These are phyloP conservation scores for Drosophila anomalata DNA, from an alignment of 2,888 invertebrate species.

Conservation along the genomic window DNA sequence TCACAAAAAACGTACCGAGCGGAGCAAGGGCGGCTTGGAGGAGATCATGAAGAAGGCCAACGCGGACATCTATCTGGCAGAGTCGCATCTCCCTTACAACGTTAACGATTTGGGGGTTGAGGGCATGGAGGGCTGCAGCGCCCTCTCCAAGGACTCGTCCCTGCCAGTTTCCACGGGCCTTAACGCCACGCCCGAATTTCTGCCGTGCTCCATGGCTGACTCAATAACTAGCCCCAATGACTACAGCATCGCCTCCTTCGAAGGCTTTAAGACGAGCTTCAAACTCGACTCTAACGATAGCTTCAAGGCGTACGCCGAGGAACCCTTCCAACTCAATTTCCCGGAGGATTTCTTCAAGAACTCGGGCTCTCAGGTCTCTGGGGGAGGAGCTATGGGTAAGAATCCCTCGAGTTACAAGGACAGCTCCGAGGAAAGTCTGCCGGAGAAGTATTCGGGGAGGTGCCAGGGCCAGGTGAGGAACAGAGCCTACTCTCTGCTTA, in stretches of 20 bases:
- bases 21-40: background rate
- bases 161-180: too few relatives aligned
- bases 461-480: background rate
- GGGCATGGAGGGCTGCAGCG: too few relatives aligned
- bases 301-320: background rate
- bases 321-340: too few relatives aligned
- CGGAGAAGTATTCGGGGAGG: background rate
- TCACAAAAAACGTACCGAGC: background rate
- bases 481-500: background rate
- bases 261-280: background rate
- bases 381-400: too few relatives aligned
- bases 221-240: background rate
- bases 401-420: background rate
- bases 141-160: too few relatives aligned
- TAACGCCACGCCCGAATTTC: too few relatives aligned
- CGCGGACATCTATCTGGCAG: background rate
- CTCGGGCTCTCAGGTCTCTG: too few relatives aligned
- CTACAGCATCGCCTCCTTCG: background rate
- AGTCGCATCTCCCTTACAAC: background rate
- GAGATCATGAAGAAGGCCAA: background rate
- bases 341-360: background rate
- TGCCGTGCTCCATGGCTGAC: background rate
- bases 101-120: background rate
- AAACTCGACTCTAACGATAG: background rate
- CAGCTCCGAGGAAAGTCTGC: conserved; percentile 4